Evolutionary conservation across 2,797 vertebrate genomes (phyloP), one percentile per base, ranked within the genome.

Genomic region (Eidolon dupreanum): DNA sequence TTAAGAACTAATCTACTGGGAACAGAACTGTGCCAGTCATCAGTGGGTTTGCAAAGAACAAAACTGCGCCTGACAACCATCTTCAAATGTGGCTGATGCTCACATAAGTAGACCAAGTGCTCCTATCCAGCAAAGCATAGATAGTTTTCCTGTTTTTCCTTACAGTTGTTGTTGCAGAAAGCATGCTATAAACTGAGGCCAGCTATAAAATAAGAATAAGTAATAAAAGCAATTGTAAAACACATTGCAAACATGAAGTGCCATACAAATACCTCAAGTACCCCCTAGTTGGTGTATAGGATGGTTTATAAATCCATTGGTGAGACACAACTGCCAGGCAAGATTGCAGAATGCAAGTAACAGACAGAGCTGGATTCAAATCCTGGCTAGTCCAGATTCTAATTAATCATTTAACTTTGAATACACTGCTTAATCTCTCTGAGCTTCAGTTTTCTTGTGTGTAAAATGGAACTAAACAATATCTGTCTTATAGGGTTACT

Each of bases 211-310:
- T 79, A 94, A 53, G 31, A 96, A 93, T 90, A 97, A 95, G 33
- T 96, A 96, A 96, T 96, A 92, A 96, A 97, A 96, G 33, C 36
- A 66, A 94, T 68, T 87, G 53, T 93, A 96, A 96, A 97, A 95
- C 59, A 91, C 95, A 95, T 53, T 74, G 74, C 49, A 93, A 95
- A 93, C 71, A 75, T 46, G 31, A 85, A 95, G 43, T 74, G 38
- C 22, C 66, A 31, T 55, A 49, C 83, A 57, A 95, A 93, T 75
- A 68, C 31, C 92, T 46, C 87, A 83, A 94, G 36, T 65, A 73
- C 33, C 63, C 55, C 38, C 71, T 53, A 59, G 46, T 51, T 91
- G 83, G 49, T 90, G 51, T 65, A 71, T 8, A 22, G 57, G 5
- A 9, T 49, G 13, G 36, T 81, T 93, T 90, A 38, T 74, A 78